phyloP scores from a whole-genome alignment of 2,113 vertebrate species.

The Coregonus clupeaformis region DNA sequence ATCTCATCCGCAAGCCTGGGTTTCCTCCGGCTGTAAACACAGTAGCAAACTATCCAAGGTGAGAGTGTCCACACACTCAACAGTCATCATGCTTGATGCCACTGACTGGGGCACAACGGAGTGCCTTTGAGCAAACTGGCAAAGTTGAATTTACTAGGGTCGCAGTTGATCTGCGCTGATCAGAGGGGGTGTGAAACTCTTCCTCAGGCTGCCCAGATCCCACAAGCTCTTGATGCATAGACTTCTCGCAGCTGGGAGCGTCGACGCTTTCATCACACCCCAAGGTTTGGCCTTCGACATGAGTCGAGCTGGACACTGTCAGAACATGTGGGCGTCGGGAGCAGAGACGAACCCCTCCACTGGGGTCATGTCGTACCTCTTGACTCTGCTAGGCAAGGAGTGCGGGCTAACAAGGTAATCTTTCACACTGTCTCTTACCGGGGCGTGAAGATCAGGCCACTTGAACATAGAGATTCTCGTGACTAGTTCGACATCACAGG shows the following conservation, averaged over 20 bases:
- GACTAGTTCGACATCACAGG: no score
- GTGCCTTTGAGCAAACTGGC: neutral
- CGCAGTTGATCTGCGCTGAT: neutral
- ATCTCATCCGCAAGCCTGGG: neutral
- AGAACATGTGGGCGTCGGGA: neutral
- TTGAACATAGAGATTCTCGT: neutral
- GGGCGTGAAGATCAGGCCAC: no score
- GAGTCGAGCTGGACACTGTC: neutral
- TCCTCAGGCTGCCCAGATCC: no score
- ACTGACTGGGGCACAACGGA: neutral
- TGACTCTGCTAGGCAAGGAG: neutral
- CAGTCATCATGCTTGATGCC: neutral
- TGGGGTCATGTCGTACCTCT: constrained; percentile 1
- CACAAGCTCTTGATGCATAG: neutral
- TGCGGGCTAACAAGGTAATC: neutral
- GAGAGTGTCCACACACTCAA: neutral
- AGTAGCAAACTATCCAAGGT: neutral
- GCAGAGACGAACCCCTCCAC: neutral
- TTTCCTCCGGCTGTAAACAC: neutral
- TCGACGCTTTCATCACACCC: neutral
- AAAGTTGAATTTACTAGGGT: neutral
- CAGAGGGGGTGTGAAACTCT: neutral
- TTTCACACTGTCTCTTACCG: neutral
- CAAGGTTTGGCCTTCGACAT: neutral
- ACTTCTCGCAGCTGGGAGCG: neutral